phyloP scores from a whole-genome alignment of 2,888 invertebrate genomes.

The Ectobius pallidus region DNA sequence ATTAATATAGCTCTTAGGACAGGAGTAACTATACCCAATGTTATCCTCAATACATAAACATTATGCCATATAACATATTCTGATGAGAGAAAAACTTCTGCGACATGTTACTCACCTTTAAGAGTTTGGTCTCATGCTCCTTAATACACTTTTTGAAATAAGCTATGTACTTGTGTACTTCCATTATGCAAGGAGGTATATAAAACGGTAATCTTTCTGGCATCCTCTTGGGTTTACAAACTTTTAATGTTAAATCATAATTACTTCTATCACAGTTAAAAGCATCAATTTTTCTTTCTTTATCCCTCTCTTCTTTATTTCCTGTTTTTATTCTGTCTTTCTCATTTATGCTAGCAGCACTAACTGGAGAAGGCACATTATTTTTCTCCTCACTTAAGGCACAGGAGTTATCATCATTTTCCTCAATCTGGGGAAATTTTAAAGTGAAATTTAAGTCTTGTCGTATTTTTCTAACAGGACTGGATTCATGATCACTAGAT shows the following conservation, averaged over 20 bases:
- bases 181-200: constrained; percentile 19
- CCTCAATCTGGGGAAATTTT: neutral
- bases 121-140: neutral
- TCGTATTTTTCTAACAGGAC: neutral
- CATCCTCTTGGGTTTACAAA: neutral
- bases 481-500: too few species aligned
- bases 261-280: constrained; percentile 23
- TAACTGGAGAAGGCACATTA: constrained; percentile 2
- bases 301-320: neutral
- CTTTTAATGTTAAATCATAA: constrained; percentile 1
- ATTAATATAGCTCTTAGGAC: too few species aligned
- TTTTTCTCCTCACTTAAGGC: neutral
- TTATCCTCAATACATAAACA: too few species aligned
- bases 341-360: neutral
- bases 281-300: constrained; percentile 20
- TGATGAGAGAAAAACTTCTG: too few species aligned
- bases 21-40: too few species aligned
- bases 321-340: neutral
- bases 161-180: neutral
- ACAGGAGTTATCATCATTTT: constrained; percentile 5
- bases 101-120: constrained; percentile 16
- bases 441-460: neutral
- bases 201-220: constrained; percentile 5
- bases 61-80: too few species aligned
- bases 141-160: constrained; percentile 6